phyloP scores from a whole-genome alignment of 2,888 invertebrate species.

The Himalopsyche kuldschensis region DNA sequence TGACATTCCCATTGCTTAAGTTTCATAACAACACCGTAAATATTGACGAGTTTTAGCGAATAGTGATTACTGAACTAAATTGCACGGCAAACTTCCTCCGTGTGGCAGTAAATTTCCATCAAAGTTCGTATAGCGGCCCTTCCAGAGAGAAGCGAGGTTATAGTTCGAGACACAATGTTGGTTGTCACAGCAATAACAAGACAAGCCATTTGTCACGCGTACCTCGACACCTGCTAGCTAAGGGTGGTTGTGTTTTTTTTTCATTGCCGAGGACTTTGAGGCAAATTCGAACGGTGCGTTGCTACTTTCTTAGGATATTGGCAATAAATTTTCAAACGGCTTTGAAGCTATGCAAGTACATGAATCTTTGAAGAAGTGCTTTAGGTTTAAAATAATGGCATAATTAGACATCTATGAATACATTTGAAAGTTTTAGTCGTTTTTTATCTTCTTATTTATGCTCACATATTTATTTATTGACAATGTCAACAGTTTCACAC shows the following conservation, averaged over 20 bases:
- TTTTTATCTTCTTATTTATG: too few species aligned
- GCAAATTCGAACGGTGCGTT: neutral
- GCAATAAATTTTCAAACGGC: constrained; percentile 4
- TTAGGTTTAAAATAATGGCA: too few species aligned
- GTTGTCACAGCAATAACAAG: constrained; percentile 38
- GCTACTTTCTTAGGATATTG: constrained; percentile 9
- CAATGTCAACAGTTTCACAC: too few species aligned
- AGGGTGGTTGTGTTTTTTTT: constrained; percentile 11
- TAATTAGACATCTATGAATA: too few species aligned
- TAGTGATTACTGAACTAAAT: neutral
- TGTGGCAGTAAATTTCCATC: neutral
- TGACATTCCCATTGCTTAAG: neutral
- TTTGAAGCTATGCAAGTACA: neutral
- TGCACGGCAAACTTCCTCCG: neutral
- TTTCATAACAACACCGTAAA: neutral
- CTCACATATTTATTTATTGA: too few species aligned
- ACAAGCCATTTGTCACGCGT: constrained; percentile 38
- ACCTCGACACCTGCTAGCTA: constrained; percentile 34
- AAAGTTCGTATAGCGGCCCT: neutral
- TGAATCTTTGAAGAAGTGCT: neutral
- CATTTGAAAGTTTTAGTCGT: too few species aligned
- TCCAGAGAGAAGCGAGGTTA: constrained; percentile 15
- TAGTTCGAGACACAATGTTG: constrained; percentile 23
- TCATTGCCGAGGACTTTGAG: neutral
- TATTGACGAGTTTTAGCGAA: neutral